Evolutionary conservation across 2,888 invertebrate species (phyloP).

Genomic region (Cosmopolites sordidus): DNA sequence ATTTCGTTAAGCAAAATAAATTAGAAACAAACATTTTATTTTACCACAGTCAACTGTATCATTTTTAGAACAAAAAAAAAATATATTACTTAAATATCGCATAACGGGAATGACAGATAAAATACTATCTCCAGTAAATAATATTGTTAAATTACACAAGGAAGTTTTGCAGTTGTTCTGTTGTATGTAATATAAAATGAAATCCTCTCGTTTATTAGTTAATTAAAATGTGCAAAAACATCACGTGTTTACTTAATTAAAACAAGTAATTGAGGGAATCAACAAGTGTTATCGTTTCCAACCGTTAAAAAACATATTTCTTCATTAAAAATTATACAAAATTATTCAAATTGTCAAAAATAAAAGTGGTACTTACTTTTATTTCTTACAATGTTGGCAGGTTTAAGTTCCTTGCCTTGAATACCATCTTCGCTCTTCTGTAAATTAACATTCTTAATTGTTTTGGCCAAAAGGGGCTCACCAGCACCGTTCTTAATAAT

Average conservation of each 20-base stretch:
- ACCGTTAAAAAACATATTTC: too few relatives aligned
- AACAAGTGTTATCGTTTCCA: constrained; percentile 1
- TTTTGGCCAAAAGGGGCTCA: constrained; percentile 32
- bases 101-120: background rate
- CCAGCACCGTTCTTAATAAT: constrained; percentile 24
- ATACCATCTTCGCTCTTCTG: constrained; percentile 21
- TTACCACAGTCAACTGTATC: too few relatives aligned
- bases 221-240: too few relatives aligned
- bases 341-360: too few relatives aligned
- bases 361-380: constrained; percentile 30
- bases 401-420: constrained; percentile 23
- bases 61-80: too few relatives aligned
- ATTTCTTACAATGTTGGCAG: constrained; percentile 26
- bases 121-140: background rate
- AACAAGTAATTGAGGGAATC: background rate
- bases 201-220: background rate
- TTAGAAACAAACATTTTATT: too few relatives aligned
- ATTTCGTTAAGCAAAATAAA: too few relatives aligned
- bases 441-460: constrained; percentile 21
- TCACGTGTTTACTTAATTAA: background rate
- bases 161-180: background rate
- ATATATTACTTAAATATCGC: too few relatives aligned
- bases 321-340: too few relatives aligned
- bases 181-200: background rate
- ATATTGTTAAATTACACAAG: background rate